These are phyloP conservation scores for Camponotus fellah DNA, from an alignment of 2,888 invertebrate species.

Conservation along the genomic window DNA sequence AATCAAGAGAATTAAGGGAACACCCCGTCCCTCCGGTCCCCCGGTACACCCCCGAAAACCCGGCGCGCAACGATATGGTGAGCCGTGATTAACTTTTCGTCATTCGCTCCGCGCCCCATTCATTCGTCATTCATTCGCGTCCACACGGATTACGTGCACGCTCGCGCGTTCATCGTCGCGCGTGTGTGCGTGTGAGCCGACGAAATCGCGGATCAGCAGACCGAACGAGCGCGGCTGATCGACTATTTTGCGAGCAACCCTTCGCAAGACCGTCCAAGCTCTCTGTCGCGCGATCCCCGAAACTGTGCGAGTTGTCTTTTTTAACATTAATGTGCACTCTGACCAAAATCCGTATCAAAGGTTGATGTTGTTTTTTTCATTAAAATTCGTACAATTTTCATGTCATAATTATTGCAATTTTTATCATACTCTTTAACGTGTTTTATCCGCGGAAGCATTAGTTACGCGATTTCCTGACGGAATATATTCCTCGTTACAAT, in stretches of 20 bases:
- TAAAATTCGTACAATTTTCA: neutral
- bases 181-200: constrained; percentile 34
- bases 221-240: constrained; percentile 48
- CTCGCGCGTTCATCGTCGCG: constrained; percentile 30
- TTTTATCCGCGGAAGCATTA: neutral
- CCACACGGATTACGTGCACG: constrained; percentile 83
- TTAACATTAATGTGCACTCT: neutral
- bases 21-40: constrained; percentile 63
- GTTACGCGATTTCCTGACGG: neutral
- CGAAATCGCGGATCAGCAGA: constrained; percentile 57
- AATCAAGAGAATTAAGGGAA: constrained; percentile 84
- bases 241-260: constrained; percentile 31
- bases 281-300: neutral
- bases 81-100: constrained; percentile 86
- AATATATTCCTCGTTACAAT: neutral
- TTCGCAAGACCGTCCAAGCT: constrained; percentile 23
- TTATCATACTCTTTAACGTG: neutral
- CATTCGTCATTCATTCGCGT: constrained; percentile 86
- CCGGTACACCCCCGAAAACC: constrained; percentile 73
- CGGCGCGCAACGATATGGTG: constrained; percentile 81
- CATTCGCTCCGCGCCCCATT: constrained; percentile 83
- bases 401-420: neutral
- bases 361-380: neutral
- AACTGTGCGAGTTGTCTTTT: constrained; percentile 10
- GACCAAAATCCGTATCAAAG: neutral